Evolutionary conservation across 2,888 invertebrate species (phyloP), one percentile per base, ranked within the genome.

Genomic region (Archips xylosteana): DNA sequence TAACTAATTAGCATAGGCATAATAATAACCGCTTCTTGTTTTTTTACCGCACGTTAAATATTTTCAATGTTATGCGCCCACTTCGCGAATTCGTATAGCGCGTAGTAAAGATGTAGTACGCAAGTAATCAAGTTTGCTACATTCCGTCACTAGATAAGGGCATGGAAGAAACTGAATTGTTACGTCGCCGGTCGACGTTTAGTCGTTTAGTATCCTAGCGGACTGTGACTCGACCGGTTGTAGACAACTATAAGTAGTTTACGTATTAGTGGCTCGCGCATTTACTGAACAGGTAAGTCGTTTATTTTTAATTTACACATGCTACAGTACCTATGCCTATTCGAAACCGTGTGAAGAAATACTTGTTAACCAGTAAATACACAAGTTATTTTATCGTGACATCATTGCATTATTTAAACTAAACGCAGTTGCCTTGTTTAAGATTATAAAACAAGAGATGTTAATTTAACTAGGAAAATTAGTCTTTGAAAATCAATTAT

Each of bases 71-170:
- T 57, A 42, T 32, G 42, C 13, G 62, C 68, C 36, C 63, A 59
- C 57, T 47, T 70, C 39, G 45, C 42, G 39, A 23, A 60, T 42
- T 10, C 12, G 54, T 57, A 64, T 45, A 54, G 32, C 57, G 23
- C 57, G 57, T 42, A 60, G 45, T 65, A 66, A 60, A 66, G 65
- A 10, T 49, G 49, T 71, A 71, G 71, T 66, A 51, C 51, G 65
- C 65, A 45, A 45, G 45, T 12, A 54, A 65, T 61, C 60, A 60
- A 49, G 60, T 49, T 65, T 45, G 57, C 81, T 82, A 85, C 85
- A 85, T 86, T 83, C 85, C 85, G 83, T 82, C 85, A 83, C 81
- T 84, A 84, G 88, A 89, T 89, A 89, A 88, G 88, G 88, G 80
- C 81, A 84, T 77, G 78, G 75, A 74, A 67, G 76, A 66, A 71